These are phyloP conservation scores for Tenthredo amoena DNA, from an alignment of 2,888 invertebrate genomes.

Conservation along the genomic window DNA sequence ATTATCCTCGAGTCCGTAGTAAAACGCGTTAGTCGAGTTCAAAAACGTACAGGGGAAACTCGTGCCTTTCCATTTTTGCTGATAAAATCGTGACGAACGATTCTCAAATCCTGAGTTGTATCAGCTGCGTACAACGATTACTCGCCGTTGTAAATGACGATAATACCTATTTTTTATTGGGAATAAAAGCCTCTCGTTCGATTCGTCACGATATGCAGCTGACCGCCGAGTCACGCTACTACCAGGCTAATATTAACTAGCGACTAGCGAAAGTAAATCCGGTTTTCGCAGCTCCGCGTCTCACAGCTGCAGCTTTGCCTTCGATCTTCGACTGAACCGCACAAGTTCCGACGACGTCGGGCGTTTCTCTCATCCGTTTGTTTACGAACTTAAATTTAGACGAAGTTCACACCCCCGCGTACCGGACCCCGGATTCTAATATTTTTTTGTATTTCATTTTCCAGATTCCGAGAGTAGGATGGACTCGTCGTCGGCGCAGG, in stretches of 20 bases:
- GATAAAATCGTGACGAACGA: neutral
- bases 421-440: neutral
- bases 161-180: neutral
- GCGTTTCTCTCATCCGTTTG: neutral
- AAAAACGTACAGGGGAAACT: neutral
- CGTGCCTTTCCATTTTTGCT: neutral
- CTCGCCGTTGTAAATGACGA: constrained; percentile 3
- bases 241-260: constrained; percentile 35
- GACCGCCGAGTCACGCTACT: constrained; percentile 17
- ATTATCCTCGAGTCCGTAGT: neutral
- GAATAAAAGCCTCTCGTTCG: neutral
- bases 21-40: neutral
- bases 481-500: constrained; percentile 71
- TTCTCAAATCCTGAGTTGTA: neutral
- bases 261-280: constrained; percentile 31
- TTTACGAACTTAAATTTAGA: neutral
- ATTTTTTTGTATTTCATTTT: neutral
- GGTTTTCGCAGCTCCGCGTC: constrained; percentile 12
- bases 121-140: neutral
- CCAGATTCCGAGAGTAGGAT: constrained; percentile 69
- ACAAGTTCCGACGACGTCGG: neutral
- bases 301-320: neutral
- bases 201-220: constrained; percentile 34
- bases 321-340: neutral
- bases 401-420: neutral